Evolutionary conservation across 2,113 vertebrate species (phyloP), one percentile per base, ranked within the genome.

Genomic region (Xenopus tropicalis): DNA sequence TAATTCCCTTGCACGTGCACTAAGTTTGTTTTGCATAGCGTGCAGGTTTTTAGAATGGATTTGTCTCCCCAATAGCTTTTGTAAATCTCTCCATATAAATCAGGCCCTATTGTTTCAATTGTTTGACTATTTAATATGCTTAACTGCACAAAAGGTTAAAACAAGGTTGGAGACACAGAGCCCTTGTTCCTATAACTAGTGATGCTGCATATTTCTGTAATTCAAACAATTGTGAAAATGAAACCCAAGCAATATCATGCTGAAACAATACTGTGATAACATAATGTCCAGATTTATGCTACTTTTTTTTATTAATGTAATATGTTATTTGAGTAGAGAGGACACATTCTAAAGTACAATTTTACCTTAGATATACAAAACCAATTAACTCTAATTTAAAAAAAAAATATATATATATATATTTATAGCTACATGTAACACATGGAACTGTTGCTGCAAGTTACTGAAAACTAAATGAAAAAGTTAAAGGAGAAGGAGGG

Each of bases 101-200:
- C 71, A 72, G 51, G 23, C 29, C 62, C 29, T 24, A 43, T 72
- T 72, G 71, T 72, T 72, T 6, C 51, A 57, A 11, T 16, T 24
- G 20, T 65, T 51, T 72, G 51, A 17, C 61, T 65, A n/a, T 37
- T 64, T 64, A 14, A 54, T 72, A 54, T 19, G 57, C 37, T 16
- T 73, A 7, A 58, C 20, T 57, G 21, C 54, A 14, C 61, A 65
- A 46, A 72, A 72, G 62, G 71, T 73, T 73, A 73, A 6, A 73
- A 29, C 44, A 58, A 66, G 62, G 62, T 58, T 66, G 44, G 43
- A n/a, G 37, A 14, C 29, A 52, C 52, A 73, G 46, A 11, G 29
- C 20, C 11, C 25, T 37, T 25, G 12, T 64, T 19, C 29, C 1
- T n/a, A 17, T 42, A 8, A 10, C 29, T 29, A 11, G 3, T n/a